Conservation (phyloP, 1,140 invertebrate species). For the Dendroctonus valens region DNA sequence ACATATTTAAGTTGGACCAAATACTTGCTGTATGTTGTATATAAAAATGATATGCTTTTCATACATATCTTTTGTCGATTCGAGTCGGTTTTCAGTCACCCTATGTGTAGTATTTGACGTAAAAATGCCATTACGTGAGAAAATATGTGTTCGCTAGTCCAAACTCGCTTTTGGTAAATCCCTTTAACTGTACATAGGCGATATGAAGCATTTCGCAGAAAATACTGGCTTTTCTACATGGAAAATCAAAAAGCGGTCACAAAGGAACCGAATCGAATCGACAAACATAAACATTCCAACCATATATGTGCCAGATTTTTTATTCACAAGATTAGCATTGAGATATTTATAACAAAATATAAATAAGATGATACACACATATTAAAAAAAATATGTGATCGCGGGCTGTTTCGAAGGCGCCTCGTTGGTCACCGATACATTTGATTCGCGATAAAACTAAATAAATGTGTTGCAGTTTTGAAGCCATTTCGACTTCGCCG, state of each 20-base stretch:
- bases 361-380: constrained; percentile 26
- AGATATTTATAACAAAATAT: constrained; percentile 30
- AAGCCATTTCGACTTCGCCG: constrained; percentile 41
- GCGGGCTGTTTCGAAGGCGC: constrained; percentile 23
- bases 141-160: neutral
- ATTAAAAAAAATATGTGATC: constrained; percentile 34
- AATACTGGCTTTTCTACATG: too few species aligned
- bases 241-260: constrained; percentile 41
- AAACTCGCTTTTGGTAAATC: neutral
- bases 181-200: too few species aligned
- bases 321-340: constrained; percentile 48
- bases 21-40: constrained; percentile 49
- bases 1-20: constrained; percentile 54
- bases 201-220: too few species aligned
- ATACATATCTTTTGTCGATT: constrained; percentile 50
- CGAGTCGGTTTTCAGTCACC: constrained; percentile 12
- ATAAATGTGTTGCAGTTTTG: constrained; percentile 35
- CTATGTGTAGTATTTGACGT: too few species aligned
- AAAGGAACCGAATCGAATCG: constrained; percentile 23
- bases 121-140: neutral
- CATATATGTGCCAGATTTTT: constrained; percentile 55
- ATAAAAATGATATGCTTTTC: constrained; percentile 52
- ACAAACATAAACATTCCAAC: constrained; percentile 53
- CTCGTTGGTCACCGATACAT: constrained; percentile 43
- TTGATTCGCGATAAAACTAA: constrained; percentile 39